These are phyloP conservation scores for Sitobion miscanthi DNA, from an alignment of 1,140 invertebrate genomes.

Conservation along the genomic window DNA sequence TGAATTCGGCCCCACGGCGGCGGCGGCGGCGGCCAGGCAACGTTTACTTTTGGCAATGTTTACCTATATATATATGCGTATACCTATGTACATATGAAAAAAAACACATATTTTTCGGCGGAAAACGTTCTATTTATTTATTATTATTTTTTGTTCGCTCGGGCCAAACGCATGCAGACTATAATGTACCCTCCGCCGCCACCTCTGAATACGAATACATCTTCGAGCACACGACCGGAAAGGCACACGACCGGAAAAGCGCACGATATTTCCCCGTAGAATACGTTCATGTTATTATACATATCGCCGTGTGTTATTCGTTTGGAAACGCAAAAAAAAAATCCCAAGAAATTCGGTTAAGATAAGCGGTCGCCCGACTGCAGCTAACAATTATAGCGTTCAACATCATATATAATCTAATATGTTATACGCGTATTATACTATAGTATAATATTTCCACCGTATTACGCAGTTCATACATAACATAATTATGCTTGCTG, in stretches of 20 bases:
- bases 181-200: not conserved
- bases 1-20: not conserved
- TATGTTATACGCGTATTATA: too few relatives aligned
- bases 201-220: not conserved
- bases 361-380: not conserved
- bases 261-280: not conserved
- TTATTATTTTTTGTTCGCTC: not conserved
- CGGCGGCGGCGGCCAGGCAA: not conserved
- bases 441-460: not conserved
- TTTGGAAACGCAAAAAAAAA: not conserved
- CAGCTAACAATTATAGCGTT: not conserved
- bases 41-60: slow-evolving; percentile 39
- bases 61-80: not conserved
- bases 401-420: not conserved
- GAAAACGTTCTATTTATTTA: slow-evolving; percentile 29
- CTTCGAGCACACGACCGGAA: not conserved
- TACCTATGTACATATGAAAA: not conserved
- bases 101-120: slow-evolving; percentile 18
- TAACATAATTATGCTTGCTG: not conserved
- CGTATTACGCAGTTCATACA: not conserved
- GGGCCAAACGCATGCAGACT: not conserved
- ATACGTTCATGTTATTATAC: not conserved
- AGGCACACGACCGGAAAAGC: not conserved
- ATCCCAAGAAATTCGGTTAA: not conserved
- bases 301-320: not conserved